phyloP scores from a whole-genome alignment of 2,888 invertebrate species.

The Ornithoptera alexandrae region DNA sequence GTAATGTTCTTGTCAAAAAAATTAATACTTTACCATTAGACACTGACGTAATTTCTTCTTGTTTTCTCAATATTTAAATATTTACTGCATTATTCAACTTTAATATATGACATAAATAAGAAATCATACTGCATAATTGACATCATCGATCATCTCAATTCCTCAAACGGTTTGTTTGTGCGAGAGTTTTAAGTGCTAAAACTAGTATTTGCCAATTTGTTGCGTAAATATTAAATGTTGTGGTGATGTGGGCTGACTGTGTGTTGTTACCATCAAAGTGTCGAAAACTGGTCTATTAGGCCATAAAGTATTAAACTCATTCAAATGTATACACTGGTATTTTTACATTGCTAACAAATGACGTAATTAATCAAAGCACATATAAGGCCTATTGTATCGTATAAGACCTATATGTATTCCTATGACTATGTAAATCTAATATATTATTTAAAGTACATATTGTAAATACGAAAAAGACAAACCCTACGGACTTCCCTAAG shows the following conservation, averaged over 20 bases:
- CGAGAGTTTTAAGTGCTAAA: conserved; percentile 14
- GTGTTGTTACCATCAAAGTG: neutral
- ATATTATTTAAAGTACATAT: no score
- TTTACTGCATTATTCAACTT: neutral
- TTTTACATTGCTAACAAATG: no score
- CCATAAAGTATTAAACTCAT: no score
- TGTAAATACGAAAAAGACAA: no score
- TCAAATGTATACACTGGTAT: no score
- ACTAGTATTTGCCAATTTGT: conserved; percentile 13
- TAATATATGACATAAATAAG: neutral
- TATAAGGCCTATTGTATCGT: no score
- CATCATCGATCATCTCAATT: neutral
- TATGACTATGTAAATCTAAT: no score
- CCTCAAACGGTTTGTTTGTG: conserved; percentile 8
- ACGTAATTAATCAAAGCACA: no score
- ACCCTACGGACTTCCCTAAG: no score
- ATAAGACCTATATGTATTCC: no score
- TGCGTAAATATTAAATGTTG: neutral
- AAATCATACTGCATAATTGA: neutral
- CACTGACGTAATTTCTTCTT: neutral
- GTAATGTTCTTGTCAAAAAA: no score
- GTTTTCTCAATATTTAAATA: neutral
- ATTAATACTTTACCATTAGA: neutral
- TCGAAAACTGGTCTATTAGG: no score
- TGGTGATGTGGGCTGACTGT: neutral